Percentiles rank a stretch among this genome's conserved stretches.
Conservation (phyloP, 2,888 invertebrate species). For the Drosophila rellima region DNA sequence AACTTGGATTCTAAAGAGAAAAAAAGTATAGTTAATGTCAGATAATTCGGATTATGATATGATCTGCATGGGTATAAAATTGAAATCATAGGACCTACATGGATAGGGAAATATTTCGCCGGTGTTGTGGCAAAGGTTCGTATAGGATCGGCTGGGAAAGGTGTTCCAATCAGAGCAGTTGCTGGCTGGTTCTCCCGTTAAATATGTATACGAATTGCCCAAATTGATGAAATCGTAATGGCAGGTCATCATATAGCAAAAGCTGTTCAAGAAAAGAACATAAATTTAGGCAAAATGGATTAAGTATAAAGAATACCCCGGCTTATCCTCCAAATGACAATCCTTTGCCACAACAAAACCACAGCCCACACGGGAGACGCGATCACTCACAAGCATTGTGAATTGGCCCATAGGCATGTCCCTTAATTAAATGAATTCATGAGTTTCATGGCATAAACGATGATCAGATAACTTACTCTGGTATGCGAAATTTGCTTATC, state of each 20-base stretch:
- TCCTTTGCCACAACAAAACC: constrained; percentile 30
- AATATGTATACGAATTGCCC: constrained; percentile 21
- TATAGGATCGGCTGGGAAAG: constrained; percentile 19
- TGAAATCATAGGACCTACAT: not conserved
- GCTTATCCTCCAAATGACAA: not conserved
- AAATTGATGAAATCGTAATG: constrained; percentile 41
- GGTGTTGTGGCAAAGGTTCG: constrained; percentile 39
- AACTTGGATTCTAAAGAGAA: not conserved
- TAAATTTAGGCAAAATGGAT: not conserved
- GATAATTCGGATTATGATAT: not conserved
- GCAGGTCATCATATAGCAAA: constrained; percentile 49
- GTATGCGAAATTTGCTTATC: not conserved
- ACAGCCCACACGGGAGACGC: constrained; percentile 54
- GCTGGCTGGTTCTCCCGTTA: constrained; percentile 31
- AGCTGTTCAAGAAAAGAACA: constrained; percentile 7
- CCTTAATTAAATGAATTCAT: not conserved
- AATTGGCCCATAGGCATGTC: constrained; percentile 2
- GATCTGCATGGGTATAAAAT: not conserved
- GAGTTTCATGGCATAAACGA: not conserved
- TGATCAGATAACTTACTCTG: not conserved
- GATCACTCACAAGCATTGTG: constrained; percentile 36
- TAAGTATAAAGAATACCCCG: constrained; percentile 2
- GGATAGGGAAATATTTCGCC: constrained; percentile 13
- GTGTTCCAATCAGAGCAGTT: constrained; percentile 35
- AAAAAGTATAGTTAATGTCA: not conserved